These are phyloP conservation scores for Abscondita cerata DNA, from an alignment of 2,888 invertebrate species.

Conservation along the genomic window DNA sequence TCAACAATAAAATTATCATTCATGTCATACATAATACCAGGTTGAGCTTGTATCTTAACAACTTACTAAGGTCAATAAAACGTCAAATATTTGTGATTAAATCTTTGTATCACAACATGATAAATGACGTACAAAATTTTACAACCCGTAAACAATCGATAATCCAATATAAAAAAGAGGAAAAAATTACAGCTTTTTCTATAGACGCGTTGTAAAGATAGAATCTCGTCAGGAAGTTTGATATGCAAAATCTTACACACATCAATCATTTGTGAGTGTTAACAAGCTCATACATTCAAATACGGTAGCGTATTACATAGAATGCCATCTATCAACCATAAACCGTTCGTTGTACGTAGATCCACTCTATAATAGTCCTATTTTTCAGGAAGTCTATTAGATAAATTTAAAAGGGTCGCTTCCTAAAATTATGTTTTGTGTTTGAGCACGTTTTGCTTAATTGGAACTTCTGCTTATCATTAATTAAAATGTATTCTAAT, in stretches of 20 bases:
- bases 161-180: not conserved
- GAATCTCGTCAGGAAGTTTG: slow-evolving; percentile 20
- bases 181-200: not conserved
- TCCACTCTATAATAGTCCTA: slow-evolving; percentile 26
- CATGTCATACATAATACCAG: not conserved
- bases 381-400: not conserved
- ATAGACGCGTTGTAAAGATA: not conserved
- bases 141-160: slow-evolving; percentile 6
- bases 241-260: slow-evolving; percentile 32
- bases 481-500: too few species aligned
- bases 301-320: slow-evolving; percentile 33
- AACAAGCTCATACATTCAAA: slow-evolving; percentile 40
- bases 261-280: slow-evolving; percentile 40
- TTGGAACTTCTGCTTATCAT: too few species aligned
- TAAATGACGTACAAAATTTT: not conserved
- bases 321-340: slow-evolving; percentile 35
- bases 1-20: not conserved
- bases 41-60: not conserved
- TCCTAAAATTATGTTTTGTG: too few species aligned
- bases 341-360: slow-evolving; percentile 26
- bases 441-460: too few species aligned
- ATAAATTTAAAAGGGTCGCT: too few species aligned
- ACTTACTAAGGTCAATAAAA: not conserved
- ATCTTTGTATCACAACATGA: not conserved
- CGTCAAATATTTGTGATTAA: slow-evolving; percentile 3